Percentiles rank a stretch among this genome's conserved stretches.
Conservation (phyloP, 2,113 vertebrate genomes). For the Sorex araneus region DNA sequence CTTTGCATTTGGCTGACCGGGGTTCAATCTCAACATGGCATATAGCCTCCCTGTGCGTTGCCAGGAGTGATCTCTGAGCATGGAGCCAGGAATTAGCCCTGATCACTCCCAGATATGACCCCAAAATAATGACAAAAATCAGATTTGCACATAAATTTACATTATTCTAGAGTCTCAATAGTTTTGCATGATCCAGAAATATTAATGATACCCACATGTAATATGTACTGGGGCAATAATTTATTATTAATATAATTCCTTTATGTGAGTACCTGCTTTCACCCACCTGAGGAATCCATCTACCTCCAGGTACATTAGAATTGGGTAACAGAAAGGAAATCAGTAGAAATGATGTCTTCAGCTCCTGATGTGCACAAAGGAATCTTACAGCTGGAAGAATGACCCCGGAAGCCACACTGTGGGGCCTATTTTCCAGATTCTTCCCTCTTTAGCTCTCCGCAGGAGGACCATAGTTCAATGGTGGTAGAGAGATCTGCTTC, state of each 20-base stretch:
- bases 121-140: neutral
- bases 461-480: neutral
- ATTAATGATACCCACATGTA: neutral
- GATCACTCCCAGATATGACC: too few species aligned
- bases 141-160: conserved; percentile 36
- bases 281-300: conserved; percentile 43
- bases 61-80: too few species aligned
- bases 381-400: conserved; percentile 35
- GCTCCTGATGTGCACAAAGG: neutral
- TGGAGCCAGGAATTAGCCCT: too few species aligned
- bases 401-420: neutral
- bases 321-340: conserved; percentile 51
- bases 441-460: neutral
- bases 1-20: too few species aligned
- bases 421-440: neutral
- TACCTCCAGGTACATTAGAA: conserved; percentile 40
- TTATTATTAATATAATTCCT: conserved; percentile 19
- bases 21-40: too few species aligned
- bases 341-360: conserved; percentile 24
- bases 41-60: too few species aligned
- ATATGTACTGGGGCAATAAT: neutral
- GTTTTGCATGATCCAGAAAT: conserved; percentile 42
- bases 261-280: conserved; percentile 34
- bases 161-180: conserved; percentile 9
- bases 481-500: neutral